These are phyloP conservation scores for Fistularia commersonii DNA, from an alignment of 2,797 vertebrate species.

Conservation along the genomic window DNA sequence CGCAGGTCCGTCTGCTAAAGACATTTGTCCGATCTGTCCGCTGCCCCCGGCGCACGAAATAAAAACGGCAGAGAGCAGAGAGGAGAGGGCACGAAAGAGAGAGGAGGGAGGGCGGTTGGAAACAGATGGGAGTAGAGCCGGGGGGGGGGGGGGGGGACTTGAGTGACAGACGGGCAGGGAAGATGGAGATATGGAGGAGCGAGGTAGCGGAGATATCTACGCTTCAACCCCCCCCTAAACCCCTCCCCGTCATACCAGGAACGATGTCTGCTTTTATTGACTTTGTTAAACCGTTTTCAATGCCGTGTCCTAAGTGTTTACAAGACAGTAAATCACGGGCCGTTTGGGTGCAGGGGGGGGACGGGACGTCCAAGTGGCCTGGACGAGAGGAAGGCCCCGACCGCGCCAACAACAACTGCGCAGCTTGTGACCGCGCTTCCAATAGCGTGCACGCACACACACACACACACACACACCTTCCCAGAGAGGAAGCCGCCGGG, in stretches of 20 bases:
- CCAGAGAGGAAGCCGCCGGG: conserved; percentile 8
- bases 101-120: conserved; percentile 24
- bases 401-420: conserved; percentile 52
- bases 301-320: conserved; percentile 83
- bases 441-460: conserved; percentile 3
- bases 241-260: conserved; percentile 64
- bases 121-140: conserved; percentile 1
- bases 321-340: conserved; percentile 79
- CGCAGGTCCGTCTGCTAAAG: conserved; percentile 82
- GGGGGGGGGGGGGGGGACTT: conserved; percentile 18
- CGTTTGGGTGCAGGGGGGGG: conserved; percentile 45
- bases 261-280: conserved; percentile 83
- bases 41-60: conserved; percentile 59
- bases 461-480: conserved; percentile 6
- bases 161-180: conserved; percentile 45
- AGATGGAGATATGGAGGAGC: conserved; percentile 16
- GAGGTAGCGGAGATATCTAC: conserved; percentile 36
- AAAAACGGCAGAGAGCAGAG: conserved; percentile 39
- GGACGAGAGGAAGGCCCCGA: conserved; percentile 30
- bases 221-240: conserved; percentile 26
- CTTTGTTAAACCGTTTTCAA: conserved; percentile 84
- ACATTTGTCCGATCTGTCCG: conserved; percentile 70
- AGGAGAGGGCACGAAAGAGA: conserved; percentile 9
- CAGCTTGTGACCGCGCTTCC: conserved; percentile 40
- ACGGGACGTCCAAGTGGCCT: conserved; percentile 16